phyloP scores from a whole-genome alignment of 2,888 invertebrate genomes.

The Cephus runcator region DNA sequence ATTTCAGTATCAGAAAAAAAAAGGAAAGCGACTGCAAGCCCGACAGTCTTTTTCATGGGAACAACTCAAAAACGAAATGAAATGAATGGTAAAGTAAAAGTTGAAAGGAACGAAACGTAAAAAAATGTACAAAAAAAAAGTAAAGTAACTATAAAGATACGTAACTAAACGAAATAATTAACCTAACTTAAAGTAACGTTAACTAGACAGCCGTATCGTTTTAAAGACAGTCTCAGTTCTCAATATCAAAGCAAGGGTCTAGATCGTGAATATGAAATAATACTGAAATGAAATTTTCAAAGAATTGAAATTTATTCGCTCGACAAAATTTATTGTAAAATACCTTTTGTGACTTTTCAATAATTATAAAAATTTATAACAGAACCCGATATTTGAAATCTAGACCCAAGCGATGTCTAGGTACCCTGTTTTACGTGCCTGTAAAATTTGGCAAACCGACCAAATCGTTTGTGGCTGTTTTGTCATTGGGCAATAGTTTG shows the following conservation, averaged over 20 bases:
- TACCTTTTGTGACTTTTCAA: background rate
- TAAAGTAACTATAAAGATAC: conserved; percentile 1
- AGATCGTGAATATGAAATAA: background rate
- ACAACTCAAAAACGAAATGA: conserved; percentile 1
- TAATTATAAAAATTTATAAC: background rate
- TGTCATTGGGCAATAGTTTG: background rate
- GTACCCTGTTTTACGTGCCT: conserved; percentile 5
- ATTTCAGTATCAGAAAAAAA: background rate
- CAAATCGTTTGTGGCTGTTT: conserved; percentile 2
- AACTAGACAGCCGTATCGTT: conserved; percentile 17
- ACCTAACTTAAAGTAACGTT: conserved; percentile 5
- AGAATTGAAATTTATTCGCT: background rate
- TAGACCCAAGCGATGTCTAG: background rate
- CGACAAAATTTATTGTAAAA: background rate
- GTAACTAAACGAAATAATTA: background rate
- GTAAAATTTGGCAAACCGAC: conserved; percentile 2
- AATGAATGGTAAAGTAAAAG: conserved; percentile 3
- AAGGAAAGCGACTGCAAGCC: background rate
- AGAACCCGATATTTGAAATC: background rate
- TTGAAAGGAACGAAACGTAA: conserved; percentile 1
- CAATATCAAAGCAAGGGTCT: conserved; percentile 4
- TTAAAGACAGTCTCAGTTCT: conserved; percentile 21
- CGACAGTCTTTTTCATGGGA: background rate
- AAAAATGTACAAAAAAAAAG: background rate
- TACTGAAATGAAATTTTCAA: background rate